Conservation (phyloP, 2,888 invertebrate species). For the Meandrusa payeni region DNA sequence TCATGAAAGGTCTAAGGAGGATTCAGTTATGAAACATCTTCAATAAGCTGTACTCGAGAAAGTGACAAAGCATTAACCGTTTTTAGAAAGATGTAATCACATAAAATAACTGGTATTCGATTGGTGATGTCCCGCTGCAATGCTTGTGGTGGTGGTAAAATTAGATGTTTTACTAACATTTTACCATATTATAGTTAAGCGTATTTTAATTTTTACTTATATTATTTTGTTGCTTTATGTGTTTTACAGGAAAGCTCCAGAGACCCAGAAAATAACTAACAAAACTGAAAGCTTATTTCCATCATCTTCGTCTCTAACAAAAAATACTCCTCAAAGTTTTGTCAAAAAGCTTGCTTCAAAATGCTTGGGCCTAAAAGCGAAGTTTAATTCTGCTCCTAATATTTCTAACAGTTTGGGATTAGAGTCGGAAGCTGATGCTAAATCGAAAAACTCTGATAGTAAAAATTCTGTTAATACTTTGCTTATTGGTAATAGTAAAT, state of each 20-base stretch:
- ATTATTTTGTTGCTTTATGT: conserved; percentile 62
- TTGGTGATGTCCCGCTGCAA: conserved; percentile 34
- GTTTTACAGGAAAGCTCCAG: conserved; percentile 76
- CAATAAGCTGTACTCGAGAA: background rate
- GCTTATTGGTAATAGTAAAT: conserved; percentile 72
- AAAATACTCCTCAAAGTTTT: conserved; percentile 70
- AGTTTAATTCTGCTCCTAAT: conserved; percentile 76
- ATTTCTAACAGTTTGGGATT: conserved; percentile 60
- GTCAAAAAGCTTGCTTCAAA: conserved; percentile 78
- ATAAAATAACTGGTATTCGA: conserved; percentile 46
- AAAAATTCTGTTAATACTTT: conserved; percentile 59
- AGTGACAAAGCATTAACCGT: conserved; percentile 26
- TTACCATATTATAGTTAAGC: conserved; percentile 9
- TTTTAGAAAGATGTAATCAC: conserved; percentile 48
- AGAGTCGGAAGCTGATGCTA: conserved; percentile 58
- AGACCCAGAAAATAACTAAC: conserved; percentile 74
- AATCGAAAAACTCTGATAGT: conserved; percentile 50
- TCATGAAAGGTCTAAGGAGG: no score
- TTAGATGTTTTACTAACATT: conserved; percentile 32
- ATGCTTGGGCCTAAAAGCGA: conserved; percentile 75
- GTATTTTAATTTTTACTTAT: conserved; percentile 32
- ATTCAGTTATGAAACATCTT: background rate
- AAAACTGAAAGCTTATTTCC: conserved; percentile 66
- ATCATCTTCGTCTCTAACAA: conserved; percentile 70
- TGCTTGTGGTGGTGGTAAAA: conserved; percentile 41